Evolutionary conservation across 2,797 vertebrate species (phyloP).

Genomic region (Tauraco hartlaubi): DNA sequence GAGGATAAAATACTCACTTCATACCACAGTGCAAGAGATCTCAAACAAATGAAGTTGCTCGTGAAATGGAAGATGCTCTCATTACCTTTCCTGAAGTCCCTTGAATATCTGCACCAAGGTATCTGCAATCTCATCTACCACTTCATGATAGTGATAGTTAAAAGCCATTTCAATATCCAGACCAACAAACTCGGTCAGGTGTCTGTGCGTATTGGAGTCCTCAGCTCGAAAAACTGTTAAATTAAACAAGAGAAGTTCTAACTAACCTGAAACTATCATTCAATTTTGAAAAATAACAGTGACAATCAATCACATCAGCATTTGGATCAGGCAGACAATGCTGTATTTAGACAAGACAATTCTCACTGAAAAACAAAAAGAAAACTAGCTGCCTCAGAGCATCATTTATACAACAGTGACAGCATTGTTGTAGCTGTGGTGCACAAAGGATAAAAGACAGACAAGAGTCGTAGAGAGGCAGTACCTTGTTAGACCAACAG

Average conservation of each 20-base stretch:
- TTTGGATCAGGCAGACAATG: background rate
- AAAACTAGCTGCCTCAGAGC: background rate
- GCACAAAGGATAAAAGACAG: background rate
- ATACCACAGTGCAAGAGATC: background rate
- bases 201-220: constrained; percentile 98
- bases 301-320: background rate
- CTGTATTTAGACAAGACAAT: background rate
- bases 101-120: constrained; percentile 99
- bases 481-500: background rate
- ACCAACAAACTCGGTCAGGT: constrained; percentile 98
- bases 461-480: background rate
- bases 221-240: constrained; percentile 96
- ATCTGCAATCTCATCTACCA: constrained; percentile 95
- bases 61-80: background rate
- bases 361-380: background rate
- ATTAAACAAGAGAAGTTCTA: constrained; percentile 42
- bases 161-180: constrained; percentile 99
- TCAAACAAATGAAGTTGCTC: background rate
- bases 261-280: constrained; percentile 21
- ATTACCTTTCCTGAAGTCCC: constrained; percentile 95
- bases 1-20: background rate
- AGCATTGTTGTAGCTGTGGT: background rate
- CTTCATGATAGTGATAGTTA: constrained; percentile 98
- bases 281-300: background rate
- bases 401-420: background rate